Evolutionary conservation across 2,797 vertebrate species (phyloP).

Genomic region (Pseudomugil tenellus): DNA sequence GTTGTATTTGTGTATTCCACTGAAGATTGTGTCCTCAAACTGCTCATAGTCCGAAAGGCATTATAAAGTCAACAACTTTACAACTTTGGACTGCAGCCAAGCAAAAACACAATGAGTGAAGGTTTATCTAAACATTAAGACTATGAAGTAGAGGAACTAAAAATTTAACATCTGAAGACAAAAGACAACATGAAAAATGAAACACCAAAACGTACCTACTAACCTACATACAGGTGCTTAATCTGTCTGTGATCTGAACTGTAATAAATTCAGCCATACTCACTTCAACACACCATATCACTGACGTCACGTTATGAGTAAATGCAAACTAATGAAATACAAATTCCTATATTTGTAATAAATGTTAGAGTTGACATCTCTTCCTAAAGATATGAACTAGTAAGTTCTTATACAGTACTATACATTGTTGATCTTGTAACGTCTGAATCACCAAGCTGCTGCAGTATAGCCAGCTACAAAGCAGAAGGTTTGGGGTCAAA

Average conservation of each 20-base stretch:
- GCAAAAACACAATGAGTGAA: conserved; percentile 22
- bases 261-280: conserved; percentile 4
- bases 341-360: too few relatives aligned
- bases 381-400: too few relatives aligned
- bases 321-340: too few relatives aligned
- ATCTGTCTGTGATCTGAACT: conserved; percentile 4
- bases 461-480: conserved; percentile 20
- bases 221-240: conserved; percentile 4
- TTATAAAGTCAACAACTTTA: neutral
- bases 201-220: neutral
- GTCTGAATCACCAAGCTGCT: conserved; percentile 34
- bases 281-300: conserved; percentile 28
- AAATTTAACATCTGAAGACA: conserved; percentile 1
- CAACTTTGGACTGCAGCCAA: conserved; percentile 30
- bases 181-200: neutral
- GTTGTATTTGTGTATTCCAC: conserved; percentile 39
- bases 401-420: neutral
- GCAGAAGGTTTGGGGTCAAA: conserved; percentile 28
- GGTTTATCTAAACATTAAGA: conserved; percentile 16
- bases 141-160: neutral
- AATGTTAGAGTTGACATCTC: too few relatives aligned
- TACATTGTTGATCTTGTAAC: conserved; percentile 14
- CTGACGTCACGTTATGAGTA: conserved; percentile 7
- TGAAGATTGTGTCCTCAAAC: conserved; percentile 51
- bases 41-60: too few relatives aligned